A percentile compares a stretch with the other conserved stretches of the same genome.
phyloP scores from a whole-genome alignment of 2,113 vertebrate species.

The Cheilinus undulatus region DNA sequence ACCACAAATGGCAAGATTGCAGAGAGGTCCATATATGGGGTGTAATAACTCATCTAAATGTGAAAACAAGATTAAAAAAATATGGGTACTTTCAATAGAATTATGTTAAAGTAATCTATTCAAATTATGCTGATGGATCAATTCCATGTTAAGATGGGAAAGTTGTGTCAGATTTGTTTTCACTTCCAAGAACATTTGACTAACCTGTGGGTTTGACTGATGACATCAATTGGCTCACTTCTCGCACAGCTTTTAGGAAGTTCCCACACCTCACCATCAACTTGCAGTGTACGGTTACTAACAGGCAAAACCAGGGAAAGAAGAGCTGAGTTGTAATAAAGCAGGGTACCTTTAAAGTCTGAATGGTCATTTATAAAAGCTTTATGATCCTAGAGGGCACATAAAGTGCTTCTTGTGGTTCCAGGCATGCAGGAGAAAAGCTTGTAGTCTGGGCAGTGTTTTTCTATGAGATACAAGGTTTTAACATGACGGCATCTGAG shows the following conservation, averaged over 20 bases:
- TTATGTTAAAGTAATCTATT: no score
- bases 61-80: no score
- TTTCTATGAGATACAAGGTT: conserved; percentile 44
- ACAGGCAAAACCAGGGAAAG: conserved; percentile 19
- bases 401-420: conserved; percentile 38
- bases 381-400: conserved; percentile 36
- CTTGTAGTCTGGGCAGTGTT: conserved; percentile 24
- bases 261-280: background rate
- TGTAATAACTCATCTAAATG: no score
- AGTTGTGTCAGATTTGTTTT: conserved; percentile 2
- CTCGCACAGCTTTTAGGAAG: background rate
- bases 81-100: no score
- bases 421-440: conserved; percentile 26
- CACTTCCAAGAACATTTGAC: background rate
- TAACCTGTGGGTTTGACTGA: background rate
- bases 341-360: conserved; percentile 21
- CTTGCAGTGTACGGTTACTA: background rate
- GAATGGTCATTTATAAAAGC: conserved; percentile 36
- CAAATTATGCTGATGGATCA: background rate
- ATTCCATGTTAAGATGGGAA: background rate
- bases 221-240: background rate
- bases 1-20: no score
- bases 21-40: no score
- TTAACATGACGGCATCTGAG: conserved; percentile 41
- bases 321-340: conserved; percentile 21